Percentiles rank a stretch among this genome's conserved stretches.
Conservation (phyloP, 2,888 invertebrate species). For the Epinotia brunnichana region DNA sequence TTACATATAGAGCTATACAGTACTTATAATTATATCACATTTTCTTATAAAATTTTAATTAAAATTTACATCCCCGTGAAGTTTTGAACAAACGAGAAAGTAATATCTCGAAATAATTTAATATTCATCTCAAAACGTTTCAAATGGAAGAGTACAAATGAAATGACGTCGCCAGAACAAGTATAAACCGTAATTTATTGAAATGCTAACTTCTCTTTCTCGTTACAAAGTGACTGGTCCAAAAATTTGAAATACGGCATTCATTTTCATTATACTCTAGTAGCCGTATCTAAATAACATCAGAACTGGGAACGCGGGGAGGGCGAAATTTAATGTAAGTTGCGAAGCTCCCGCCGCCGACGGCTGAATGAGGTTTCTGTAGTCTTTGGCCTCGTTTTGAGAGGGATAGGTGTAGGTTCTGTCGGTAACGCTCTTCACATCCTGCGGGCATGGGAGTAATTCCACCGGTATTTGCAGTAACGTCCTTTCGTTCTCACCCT, state of each 20-base stretch:
- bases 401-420: constrained; percentile 82
- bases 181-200: constrained; percentile 40
- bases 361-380: constrained; percentile 72
- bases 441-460: constrained; percentile 84
- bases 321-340: constrained; percentile 35
- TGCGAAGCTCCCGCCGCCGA: constrained; percentile 55
- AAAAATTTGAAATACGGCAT: constrained; percentile 36
- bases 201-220: constrained; percentile 39
- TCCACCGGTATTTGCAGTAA: constrained; percentile 84
- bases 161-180: constrained; percentile 34
- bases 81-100: constrained; percentile 47
- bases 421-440: constrained; percentile 85
- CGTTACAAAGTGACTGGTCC: constrained; percentile 44
- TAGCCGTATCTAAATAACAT: constrained; percentile 34
- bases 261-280: constrained; percentile 28
- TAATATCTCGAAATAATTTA: constrained; percentile 49
- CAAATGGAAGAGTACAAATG: constrained; percentile 42
- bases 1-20: constrained; percentile 14
- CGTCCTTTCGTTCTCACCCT: constrained; percentile 73
- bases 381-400: constrained; percentile 83
- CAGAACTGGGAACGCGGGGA: constrained; percentile 12
- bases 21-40: constrained; percentile 68
- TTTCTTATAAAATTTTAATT: constrained; percentile 59
- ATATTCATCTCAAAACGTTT: constrained; percentile 48
- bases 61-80: constrained; percentile 53